Base-by-base conservation (phyloP, 2,113 vertebrate species). In the Myocastor coypus region DNA sequence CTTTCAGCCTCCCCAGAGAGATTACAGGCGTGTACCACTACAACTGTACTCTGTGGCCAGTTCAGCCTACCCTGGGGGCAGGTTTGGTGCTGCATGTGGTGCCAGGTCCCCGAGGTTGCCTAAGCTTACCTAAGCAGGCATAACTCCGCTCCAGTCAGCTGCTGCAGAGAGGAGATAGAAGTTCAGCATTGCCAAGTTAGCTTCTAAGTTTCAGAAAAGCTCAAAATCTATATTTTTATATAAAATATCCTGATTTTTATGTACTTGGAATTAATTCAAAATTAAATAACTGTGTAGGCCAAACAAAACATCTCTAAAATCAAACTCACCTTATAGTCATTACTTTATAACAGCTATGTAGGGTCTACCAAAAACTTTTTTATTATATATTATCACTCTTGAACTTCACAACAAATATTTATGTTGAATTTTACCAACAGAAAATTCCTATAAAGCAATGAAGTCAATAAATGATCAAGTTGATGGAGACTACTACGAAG, bases 221-320 rank as follows among this genome's bases (percentile, higher is more conserved):
- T 83, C 59, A 37, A 83, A 78, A 94, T 90, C 40, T 61, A 86
- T n/a, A 89, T 85, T 91, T 85, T 63, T 68, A 68, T 59, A 88
- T 66, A 89, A 82, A 75, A 89, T 34, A 63, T 55, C 5, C 64
- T 92, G 30, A 63, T 66, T 92, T 87, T 87, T 90, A 92, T 32
- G 46, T 37, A 83, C 71, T 87, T 80, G 63, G 28, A 96, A 87
- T 17, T 83, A 68, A 86, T 30, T 94, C 66, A 84, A 61, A 22
- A 73, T 84, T 85, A 91, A 80, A 91, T 32, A 95, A 81, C 34
- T 57, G 14, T 46, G 34, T 64, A 64, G 37, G 34, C 46, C 37
- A 96, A 95, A 91, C 19, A 83, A 88, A 89, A 19, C 26, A 85
- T 85, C 55, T 81, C 63, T 81, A 81, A 83, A 63, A n/a, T 84